Base-by-base conservation (phyloP, 2,888 invertebrate genomes). In the Congeria kusceri region DNA sequence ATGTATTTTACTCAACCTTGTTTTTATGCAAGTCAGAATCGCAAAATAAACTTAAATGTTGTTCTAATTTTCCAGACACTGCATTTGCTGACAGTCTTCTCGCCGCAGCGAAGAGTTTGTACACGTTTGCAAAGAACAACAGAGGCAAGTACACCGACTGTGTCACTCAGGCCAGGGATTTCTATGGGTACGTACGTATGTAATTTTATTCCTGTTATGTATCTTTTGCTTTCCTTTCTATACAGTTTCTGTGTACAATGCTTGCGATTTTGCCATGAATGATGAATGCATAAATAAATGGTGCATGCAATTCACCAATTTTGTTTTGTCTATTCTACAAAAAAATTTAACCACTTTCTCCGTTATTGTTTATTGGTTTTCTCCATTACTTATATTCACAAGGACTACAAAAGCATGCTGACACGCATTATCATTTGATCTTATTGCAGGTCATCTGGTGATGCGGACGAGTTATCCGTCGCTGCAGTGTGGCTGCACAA, bases 401-500 rank as follows among this genome's bases (percentile, higher is more conserved):
- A n/a, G n/a, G n/a, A n/a, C n/a, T n/a, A n/a, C n/a, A 11, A 5
- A 39, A 39, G 1, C 39, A 7, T 39, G 39, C 13, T 13, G 13
- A 13, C 39, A 39, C 15, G 39, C 15, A n/a, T 11, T 39, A 9
- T 39, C 39, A 39, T 11, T 4, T 32, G 11, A 32, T 7, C 39
- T 39, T 39, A 39, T 72, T 68, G 2, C 69, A 88, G 87, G n/a
- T 90, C 89, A 3, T 83, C 74, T 5, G 85, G 84, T 11, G 88
- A 87, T 68, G 67, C 76, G 7, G 92, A 91, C 67, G 91, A 92
- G 70, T 76, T 91, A 20, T 86, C 87, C 7, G 84, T 85, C 56
- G 87, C 86, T 2, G 91, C 88, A 9, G 71, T 85, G 1, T 89
- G 91, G 88, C 77, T 92, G 66, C 86, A 89, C 73, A 85, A 81